phyloP scores from a whole-genome alignment of 2,797 vertebrate genomes.

The Enteromius afrohamiltoni region DNA sequence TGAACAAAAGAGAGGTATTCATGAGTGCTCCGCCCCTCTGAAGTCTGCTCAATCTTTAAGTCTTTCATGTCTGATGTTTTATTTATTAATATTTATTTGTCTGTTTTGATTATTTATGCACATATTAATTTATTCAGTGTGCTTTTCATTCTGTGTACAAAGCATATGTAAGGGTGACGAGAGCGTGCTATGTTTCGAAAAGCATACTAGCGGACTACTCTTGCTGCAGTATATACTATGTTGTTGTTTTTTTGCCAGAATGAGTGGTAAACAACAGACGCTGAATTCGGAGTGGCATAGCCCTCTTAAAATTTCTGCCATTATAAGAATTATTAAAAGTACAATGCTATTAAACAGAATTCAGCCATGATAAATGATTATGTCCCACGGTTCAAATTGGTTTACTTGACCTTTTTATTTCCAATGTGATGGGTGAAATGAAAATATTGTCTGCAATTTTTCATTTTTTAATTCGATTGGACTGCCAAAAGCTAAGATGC shows the following conservation, averaged over 20 bases:
- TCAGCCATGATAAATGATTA: background rate
- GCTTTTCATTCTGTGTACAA: slow-evolving; percentile 49
- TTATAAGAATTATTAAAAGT: background rate
- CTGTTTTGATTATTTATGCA: slow-evolving; percentile 64
- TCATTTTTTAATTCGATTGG: background rate
- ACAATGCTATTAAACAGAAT: background rate
- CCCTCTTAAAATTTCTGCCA: background rate
- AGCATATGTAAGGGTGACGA: slow-evolving; percentile 56
- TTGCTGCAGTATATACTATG: slow-evolving; percentile 2
- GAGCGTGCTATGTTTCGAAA: slow-evolving; percentile 18
- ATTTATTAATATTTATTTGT: slow-evolving; percentile 68
- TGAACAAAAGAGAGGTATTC: slow-evolving; percentile 64
- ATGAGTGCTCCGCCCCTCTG: slow-evolving; percentile 51
- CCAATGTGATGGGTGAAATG: background rate
- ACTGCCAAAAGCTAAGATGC: background rate
- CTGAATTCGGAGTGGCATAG: background rate
- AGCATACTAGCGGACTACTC: background rate
- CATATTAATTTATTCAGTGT: slow-evolving; percentile 58
- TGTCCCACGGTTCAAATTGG: background rate
- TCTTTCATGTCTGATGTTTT: slow-evolving; percentile 66
- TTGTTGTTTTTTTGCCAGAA: background rate
- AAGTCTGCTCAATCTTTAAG: slow-evolving; percentile 67
- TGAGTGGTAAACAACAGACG: background rate
- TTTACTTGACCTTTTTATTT: background rate
- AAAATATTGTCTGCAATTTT: background rate